phyloP scores from a whole-genome alignment of 2,888 invertebrate genomes.

The Liodrosophila aerea region DNA sequence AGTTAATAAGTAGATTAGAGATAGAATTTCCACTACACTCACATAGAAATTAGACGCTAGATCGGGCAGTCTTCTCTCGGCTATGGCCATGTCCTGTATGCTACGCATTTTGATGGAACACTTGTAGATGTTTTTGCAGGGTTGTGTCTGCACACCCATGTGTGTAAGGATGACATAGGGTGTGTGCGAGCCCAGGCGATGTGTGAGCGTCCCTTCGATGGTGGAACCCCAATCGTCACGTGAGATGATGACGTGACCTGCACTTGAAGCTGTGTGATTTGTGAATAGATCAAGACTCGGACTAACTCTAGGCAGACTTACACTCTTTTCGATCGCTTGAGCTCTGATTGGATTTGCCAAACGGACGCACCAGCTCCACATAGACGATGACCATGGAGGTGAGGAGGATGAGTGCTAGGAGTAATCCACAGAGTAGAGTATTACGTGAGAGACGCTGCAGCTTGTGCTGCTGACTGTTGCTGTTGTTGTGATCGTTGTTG shows the following conservation, averaged over 20 bases:
- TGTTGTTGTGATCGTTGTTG: slow-evolving; percentile 27
- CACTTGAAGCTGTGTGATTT: no score
- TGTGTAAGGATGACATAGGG: slow-evolving; percentile 84
- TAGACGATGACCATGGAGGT: slow-evolving; percentile 73
- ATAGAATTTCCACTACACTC: slow-evolving; percentile 41
- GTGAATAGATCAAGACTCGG: no score
- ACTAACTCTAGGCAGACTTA: no score
- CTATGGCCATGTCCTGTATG: slow-evolving; percentile 83
- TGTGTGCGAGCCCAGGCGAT: slow-evolving; percentile 80
- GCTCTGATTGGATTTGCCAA: neutral
- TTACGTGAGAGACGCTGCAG: slow-evolving; percentile 64
- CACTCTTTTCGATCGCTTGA: no score
- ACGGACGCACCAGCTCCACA: slow-evolving; percentile 67
- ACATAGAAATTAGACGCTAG: slow-evolving; percentile 82
- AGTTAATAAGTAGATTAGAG: neutral
- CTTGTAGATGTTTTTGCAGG: slow-evolving; percentile 81
- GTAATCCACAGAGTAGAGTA: slow-evolving; percentile 67
- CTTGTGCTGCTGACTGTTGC: slow-evolving; percentile 20
- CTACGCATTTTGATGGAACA: slow-evolving; percentile 83
- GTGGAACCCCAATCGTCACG: slow-evolving; percentile 82
- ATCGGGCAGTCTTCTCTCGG: slow-evolving; percentile 82
- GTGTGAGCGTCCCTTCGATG: slow-evolving; percentile 57
- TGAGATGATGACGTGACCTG: slow-evolving; percentile 81
- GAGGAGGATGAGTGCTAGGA: slow-evolving; percentile 70
- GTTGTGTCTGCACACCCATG: slow-evolving; percentile 82